Conservation (phyloP, 2,888 invertebrate genomes). For the Amphipyra tragopoginis region DNA sequence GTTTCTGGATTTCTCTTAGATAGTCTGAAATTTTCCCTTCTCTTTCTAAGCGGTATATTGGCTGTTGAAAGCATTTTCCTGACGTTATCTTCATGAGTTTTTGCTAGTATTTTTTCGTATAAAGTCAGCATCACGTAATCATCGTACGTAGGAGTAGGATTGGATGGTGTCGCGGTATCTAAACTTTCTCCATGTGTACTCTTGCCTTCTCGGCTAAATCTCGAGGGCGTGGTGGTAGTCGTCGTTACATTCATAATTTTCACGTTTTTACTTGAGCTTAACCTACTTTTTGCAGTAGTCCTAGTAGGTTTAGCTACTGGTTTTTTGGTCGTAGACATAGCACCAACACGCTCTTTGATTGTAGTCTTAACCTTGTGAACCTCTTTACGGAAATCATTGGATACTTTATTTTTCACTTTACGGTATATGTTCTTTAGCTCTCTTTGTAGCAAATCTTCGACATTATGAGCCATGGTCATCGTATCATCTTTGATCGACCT, state of each 20-base stretch:
- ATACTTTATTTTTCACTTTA: conserved; percentile 70
- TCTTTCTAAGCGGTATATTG: conserved; percentile 31
- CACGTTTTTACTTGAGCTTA: neutral
- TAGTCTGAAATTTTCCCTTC: conserved; percentile 38
- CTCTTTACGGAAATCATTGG: conserved; percentile 60
- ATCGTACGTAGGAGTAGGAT: conserved; percentile 58
- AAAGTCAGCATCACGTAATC: conserved; percentile 71
- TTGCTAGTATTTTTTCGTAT: conserved; percentile 71
- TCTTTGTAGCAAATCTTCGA: conserved; percentile 67
- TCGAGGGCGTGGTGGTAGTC: conserved; percentile 3
- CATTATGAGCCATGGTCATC: conserved; percentile 60
- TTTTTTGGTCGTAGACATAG: conserved; percentile 12
- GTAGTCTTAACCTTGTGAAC: conserved; percentile 55
- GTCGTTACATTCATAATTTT: neutral
- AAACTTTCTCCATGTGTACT: conserved; percentile 13
- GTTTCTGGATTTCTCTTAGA: conserved; percentile 63
- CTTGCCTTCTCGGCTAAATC: conserved; percentile 26
- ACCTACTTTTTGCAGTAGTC: neutral
- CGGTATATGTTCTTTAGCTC: conserved; percentile 68
- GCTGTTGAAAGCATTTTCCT: conserved; percentile 64
- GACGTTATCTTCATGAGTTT: conserved; percentile 68
- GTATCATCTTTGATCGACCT: conserved; percentile 65
- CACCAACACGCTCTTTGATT: conserved; percentile 10
- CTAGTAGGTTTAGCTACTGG: neutral
- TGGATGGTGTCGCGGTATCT: conserved; percentile 13